phyloP scores from a whole-genome alignment of 1,140 invertebrate species.

The Heliconius eleuchia region DNA sequence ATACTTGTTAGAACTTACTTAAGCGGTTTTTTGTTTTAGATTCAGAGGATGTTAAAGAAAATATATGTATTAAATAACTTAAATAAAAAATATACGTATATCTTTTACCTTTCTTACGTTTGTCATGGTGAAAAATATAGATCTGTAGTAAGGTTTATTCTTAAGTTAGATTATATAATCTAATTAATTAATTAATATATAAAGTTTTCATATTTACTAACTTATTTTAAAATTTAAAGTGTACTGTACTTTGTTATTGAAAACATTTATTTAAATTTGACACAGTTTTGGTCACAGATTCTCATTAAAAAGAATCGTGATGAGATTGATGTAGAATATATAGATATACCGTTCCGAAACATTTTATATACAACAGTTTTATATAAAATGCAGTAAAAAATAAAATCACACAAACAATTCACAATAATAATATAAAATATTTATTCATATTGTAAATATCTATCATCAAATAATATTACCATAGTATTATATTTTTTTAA shows the following conservation, averaged over 20 bases:
- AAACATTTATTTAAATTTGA: conserved; percentile 9
- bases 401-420: too few species aligned
- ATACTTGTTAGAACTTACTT: too few species aligned
- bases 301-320: too few species aligned
- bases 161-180: too few species aligned
- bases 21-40: too few species aligned
- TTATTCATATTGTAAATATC: not conserved
- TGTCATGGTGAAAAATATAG: not conserved
- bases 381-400: too few species aligned
- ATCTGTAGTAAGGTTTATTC: too few species aligned
- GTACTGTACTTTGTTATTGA: not conserved
- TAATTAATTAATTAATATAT: not conserved
- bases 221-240: not conserved
- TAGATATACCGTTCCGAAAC: too few species aligned
- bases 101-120: not conserved
- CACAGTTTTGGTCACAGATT: not conserved
- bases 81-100: not conserved
- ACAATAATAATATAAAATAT: not conserved
- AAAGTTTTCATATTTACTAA: not conserved
- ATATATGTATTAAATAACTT: not conserved
- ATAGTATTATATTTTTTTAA: too few species aligned
- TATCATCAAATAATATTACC: not conserved
- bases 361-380: too few species aligned
- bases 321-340: too few species aligned
- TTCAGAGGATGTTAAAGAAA: not conserved